Conservation (phyloP, 2,797 vertebrate species). For the Coilia nasus region DNA sequence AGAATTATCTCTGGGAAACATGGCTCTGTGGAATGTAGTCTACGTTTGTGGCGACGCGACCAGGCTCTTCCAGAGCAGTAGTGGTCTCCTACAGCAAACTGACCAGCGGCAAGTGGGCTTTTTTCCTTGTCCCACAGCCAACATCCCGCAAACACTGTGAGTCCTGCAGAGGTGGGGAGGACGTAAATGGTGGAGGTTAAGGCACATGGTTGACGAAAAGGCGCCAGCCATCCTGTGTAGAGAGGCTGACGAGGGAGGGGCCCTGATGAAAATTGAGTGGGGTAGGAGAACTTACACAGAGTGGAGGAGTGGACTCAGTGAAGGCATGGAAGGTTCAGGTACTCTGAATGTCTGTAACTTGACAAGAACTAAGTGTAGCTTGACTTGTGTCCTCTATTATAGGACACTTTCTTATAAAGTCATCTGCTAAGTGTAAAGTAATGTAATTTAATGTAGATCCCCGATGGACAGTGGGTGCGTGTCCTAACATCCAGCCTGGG, state of each 20-base stretch:
- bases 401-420: no score
- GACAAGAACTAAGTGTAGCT: no score
- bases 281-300: background rate
- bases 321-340: no score
- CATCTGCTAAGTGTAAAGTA: no score
- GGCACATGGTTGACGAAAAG: background rate
- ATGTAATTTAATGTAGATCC: no score
- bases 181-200: background rate
- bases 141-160: background rate
- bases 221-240: slow-evolving; percentile 2
- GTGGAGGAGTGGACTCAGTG: no score
- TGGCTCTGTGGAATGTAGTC: background rate
- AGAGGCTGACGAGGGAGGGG: background rate
- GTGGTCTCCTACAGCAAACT: no score
- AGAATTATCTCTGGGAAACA: slow-evolving; percentile 19
- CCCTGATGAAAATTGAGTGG: background rate
- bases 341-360: no score
- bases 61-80: background rate
- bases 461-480: no score
- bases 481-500: no score
- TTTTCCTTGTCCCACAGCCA: background rate
- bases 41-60: background rate
- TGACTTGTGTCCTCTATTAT: no score
- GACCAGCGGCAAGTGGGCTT: background rate
- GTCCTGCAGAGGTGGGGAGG: background rate